These are phyloP conservation scores for Orthonyx spaldingii DNA, from an alignment of 2,113 vertebrate species.

Conservation along the genomic window DNA sequence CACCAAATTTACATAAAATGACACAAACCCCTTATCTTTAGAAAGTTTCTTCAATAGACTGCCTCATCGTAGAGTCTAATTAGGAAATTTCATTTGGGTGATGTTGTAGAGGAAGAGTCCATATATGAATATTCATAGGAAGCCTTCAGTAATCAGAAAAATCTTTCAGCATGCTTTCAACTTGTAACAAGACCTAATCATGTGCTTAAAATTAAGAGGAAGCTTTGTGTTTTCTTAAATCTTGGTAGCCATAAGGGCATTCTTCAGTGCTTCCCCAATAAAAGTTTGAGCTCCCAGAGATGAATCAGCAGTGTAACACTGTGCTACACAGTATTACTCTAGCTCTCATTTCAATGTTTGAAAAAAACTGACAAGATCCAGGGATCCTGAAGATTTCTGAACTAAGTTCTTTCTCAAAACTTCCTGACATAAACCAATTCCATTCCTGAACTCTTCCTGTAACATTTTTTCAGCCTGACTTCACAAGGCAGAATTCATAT, in stretches of 20 bases:
- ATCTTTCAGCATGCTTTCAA: background rate
- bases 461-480: background rate
- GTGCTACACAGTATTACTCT: background rate
- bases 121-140: constrained; percentile 10
- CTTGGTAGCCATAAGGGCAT: background rate
- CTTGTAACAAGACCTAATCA: background rate
- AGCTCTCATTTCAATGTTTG: background rate
- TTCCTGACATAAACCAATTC: background rate
- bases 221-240: background rate
- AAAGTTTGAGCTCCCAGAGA: background rate
- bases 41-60: background rate
- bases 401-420: background rate
- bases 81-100: background rate
- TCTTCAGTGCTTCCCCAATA: background rate
- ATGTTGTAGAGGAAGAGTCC: background rate
- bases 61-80: background rate
- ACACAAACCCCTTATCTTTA: background rate
- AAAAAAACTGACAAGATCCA: background rate
- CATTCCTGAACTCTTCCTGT: background rate
- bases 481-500: background rate
- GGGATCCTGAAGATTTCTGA: background rate
- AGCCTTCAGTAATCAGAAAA: background rate
- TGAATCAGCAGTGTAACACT: accelerated
- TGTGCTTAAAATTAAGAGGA: background rate
- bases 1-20: background rate